phyloP scores from a whole-genome alignment of 2,113 vertebrate genomes.

The Mormyrus lacerda region DNA sequence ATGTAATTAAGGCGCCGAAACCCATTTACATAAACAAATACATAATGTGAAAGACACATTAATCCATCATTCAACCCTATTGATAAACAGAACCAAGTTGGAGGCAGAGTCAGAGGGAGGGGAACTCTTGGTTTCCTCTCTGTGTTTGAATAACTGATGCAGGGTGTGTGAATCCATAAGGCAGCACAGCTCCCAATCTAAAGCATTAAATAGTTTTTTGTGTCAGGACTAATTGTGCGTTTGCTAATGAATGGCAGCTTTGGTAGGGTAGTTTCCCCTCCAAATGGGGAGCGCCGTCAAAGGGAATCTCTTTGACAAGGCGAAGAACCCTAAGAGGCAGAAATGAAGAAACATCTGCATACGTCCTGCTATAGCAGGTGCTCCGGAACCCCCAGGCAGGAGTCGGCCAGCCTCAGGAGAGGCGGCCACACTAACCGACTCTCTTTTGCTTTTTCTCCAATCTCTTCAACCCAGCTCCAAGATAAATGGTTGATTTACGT shows the following conservation, averaged over 20 bases:
- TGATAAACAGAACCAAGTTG: conserved; percentile 5
- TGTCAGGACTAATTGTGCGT: conserved; percentile 36
- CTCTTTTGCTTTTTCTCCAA: background rate
- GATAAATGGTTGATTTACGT: background rate
- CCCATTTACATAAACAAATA: conserved; percentile 26
- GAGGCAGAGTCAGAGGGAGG: background rate
- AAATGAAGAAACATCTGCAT: conserved; percentile 27
- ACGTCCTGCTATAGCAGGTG: conserved; percentile 19
- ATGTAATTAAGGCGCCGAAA: conserved; percentile 21
- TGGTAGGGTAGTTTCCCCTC: conserved; percentile 21
- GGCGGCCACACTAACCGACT: background rate
- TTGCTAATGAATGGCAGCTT: conserved; percentile 34
- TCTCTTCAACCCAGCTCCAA: background rate
- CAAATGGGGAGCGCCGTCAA: conserved; percentile 14
- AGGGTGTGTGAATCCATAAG: conserved; percentile 22
- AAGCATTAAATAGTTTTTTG: conserved; percentile 30
- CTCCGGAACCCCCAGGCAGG: conserved; percentile 2
- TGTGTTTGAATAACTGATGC: conserved; percentile 32
- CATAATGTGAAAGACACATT: conserved; percentile 18
- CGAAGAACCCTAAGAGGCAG: conserved; percentile 24
- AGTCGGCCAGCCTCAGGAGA: background rate
- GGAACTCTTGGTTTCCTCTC: background rate
- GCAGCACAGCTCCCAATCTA: conserved; percentile 24
- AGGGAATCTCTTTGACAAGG: conserved; percentile 19
- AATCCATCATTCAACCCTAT: conserved; percentile 14